Evolutionary conservation across 2,797 vertebrate species (phyloP), one percentile per base, ranked within the genome.

Genomic region (Decapterus maruadsi): DNA sequence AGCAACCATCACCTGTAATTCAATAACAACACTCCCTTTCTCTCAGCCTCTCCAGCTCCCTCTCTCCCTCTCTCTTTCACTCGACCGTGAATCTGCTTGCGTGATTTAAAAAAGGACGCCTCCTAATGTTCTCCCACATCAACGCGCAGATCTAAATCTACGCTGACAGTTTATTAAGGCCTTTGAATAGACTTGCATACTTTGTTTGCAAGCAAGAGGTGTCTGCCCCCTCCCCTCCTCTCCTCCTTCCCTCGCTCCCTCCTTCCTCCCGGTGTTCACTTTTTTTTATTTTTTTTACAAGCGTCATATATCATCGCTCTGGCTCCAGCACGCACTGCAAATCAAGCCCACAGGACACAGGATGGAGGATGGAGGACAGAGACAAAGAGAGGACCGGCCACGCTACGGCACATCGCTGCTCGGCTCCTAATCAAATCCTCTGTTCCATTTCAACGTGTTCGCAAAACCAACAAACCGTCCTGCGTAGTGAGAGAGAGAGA

Each of bases 1-100:
- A 92, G 89, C 86, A 87, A 70, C 87, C 92, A 91, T 93, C 91
- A 93, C 90, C 91, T 90, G 88, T 90, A 93, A 92, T 93, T 91
- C 89, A 92, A 92, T 93, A 89, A 91, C 85, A 87, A 84, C 85
- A 54, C 87, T 82, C 75, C 76, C 74, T 83, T 82, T 78, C 82
- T 81, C 82, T 51, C 70, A 26, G 71, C 77, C 81, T 75, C 80
- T 80, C 53, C 67, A 56, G 65, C 84, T 63, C 78, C 46, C 58
- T 77, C 78, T 73, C 83, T 77, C 78, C 72, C 83, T 61, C 78
- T 43, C 58, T 78, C 78, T 73, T 84, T 77, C 71, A 63, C 63
- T 72, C 76, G 5, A 34, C 50, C 8, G 17, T 69, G 71, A 80
- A 62, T 80, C 65, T 56, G 63, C 68, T 62, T 48, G 58, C 60